Percentiles rank a stretch among this genome's conserved stretches.
These are phyloP conservation scores for Alethe diademata DNA, from an alignment of 2,113 vertebrate genomes.

Conservation along the genomic window DNA sequence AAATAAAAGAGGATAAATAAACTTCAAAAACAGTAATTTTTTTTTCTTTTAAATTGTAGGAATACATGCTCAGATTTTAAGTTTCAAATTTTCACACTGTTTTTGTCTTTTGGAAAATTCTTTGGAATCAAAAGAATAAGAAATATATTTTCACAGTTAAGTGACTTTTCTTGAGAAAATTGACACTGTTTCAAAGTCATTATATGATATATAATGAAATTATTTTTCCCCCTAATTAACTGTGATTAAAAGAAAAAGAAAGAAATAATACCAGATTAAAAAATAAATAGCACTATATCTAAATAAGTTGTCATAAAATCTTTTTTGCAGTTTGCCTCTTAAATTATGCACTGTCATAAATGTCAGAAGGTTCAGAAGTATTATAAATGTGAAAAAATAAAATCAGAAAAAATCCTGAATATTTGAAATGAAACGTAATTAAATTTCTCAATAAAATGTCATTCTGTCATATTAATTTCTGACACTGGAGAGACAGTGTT, in stretches of 20 bases:
- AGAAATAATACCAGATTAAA: background rate
- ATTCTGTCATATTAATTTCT: background rate
- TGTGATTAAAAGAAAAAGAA: background rate
- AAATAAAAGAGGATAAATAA: background rate
- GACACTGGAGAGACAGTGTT: background rate
- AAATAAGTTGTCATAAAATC: background rate
- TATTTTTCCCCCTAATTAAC: background rate
- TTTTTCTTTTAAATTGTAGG: background rate
- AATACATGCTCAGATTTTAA: background rate
- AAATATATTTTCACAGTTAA: background rate
- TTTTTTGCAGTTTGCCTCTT: background rate
- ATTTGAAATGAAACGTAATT: background rate
- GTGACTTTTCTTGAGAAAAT: background rate
- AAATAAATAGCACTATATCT: background rate
- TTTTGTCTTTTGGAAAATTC: background rate
- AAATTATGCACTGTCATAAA: background rate
- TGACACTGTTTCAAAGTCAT: background rate
- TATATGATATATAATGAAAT: background rate
- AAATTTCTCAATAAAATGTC: background rate
- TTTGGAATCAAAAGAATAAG: background rate
- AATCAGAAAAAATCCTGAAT: background rate
- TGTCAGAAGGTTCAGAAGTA: background rate
- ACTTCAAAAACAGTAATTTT: background rate
- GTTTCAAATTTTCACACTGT: background rate
- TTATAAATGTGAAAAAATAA: background rate